Evolutionary conservation across 2,797 vertebrate genomes (phyloP), one percentile per base, ranked within the genome.

Genomic region (Neosalanx taihuensis): DNA sequence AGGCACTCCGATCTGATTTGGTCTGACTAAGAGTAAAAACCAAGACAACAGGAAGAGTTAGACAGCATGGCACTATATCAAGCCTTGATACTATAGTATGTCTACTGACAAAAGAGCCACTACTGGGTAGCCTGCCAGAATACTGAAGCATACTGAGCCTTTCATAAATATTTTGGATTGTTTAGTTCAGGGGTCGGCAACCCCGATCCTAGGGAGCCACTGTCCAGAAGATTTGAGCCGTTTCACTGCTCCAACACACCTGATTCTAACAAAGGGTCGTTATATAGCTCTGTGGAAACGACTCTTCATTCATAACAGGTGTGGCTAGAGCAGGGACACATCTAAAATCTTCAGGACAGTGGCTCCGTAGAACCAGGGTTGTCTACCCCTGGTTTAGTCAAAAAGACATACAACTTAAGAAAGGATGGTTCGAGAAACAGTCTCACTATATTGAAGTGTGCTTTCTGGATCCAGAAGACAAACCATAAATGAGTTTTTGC

Each of bases 1-100:
- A 81, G 93, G 92, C 89, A 92, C 91, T 90, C 94, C 93, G 79
- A 91, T 90, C 53, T 92, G 94, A 90, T 96, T 95, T 89, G 94
- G 94, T 95, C 93, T 93, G 88, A 92, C 95, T 96, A 91, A 86
- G 66, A 33, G 13, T 26, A 33, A 31, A 74, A 72, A 79, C 29
- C 69, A 12, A 78, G 10, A 73, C 26, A 18, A 17, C 65, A 62
- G 33, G 57, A 46, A 72, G 35, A 77, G 20, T 41, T n/a, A 70
- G 7, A 63, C 37, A 18, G 30, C 53, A 31, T 0, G 26, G 61
- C 20, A 69, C 57, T 1, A 59, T 33, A 71, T 13, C 46, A 26
- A 51, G 20, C 26, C 66, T 75, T 30, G 60, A 46, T 46, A 46
- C 10, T n/a, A 46, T 46, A 46, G 18, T n/a, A 29, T 3, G 3